Conservation (phyloP, 2,888 invertebrate species). For the Muscina levida region DNA sequence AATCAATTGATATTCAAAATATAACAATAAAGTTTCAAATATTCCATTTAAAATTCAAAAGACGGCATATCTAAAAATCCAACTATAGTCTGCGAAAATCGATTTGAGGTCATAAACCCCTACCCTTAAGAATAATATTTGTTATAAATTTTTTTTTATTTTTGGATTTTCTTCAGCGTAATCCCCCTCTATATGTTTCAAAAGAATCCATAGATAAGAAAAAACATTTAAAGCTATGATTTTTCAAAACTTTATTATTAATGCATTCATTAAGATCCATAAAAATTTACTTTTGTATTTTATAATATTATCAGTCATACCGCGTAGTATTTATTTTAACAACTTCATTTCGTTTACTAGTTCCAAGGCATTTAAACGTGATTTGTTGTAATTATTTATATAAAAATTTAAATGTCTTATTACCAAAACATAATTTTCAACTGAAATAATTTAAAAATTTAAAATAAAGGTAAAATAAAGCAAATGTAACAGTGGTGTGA, state of each 20-base stretch:
- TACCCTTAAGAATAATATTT: too few species aligned
- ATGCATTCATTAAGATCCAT: constrained; percentile 3
- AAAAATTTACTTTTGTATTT: constrained; percentile 1
- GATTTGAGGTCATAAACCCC: too few species aligned
- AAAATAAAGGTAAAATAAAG: background rate
- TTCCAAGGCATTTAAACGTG: constrained; percentile 26
- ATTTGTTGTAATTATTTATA: background rate
- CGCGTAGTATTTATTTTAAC: background rate
- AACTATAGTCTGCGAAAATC: too few species aligned
- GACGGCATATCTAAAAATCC: too few species aligned
- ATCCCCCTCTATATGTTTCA: too few species aligned
- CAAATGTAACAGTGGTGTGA: background rate
- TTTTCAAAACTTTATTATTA: background rate
- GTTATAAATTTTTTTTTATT: too few species aligned
- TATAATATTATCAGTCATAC: constrained; percentile 21
- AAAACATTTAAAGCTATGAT: too few species aligned
- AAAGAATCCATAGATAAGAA: too few species aligned
- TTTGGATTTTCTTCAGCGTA: too few species aligned
- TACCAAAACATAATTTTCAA: constrained; percentile 6
- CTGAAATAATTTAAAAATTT: background rate
- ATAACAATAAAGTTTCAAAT: too few species aligned
- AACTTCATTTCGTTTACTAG: constrained; percentile 11
- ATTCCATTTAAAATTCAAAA: too few species aligned
- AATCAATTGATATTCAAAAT: too few species aligned
- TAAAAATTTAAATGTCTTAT: background rate